Percentiles rank a stretch among this genome's conserved stretches.
Evolutionary conservation across 2,888 invertebrate genomes (phyloP).

Genomic region (Apodemia hepburni): DNA sequence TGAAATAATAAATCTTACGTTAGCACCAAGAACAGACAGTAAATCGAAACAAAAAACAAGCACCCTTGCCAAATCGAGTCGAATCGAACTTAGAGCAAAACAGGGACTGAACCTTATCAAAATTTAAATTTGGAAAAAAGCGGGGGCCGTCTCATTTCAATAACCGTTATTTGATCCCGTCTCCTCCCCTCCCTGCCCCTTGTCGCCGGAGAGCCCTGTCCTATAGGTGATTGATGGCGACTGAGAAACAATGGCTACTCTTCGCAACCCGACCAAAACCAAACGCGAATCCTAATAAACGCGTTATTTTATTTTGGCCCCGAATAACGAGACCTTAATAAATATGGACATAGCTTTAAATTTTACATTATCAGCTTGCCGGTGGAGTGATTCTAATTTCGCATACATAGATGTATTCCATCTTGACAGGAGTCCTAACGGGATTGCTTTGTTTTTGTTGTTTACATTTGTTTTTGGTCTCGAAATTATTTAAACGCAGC

Average conservation of each 20-base stretch:
- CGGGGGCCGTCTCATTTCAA: slow-evolving; percentile 77
- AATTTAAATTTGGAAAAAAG: slow-evolving; percentile 79
- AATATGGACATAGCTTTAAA: slow-evolving; percentile 33
- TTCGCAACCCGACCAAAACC: slow-evolving; percentile 53
- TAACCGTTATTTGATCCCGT: slow-evolving; percentile 73
- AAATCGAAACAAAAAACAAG: slow-evolving; percentile 61
- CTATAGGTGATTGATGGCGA: slow-evolving; percentile 74
- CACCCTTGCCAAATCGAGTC: slow-evolving; percentile 60
- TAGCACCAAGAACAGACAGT: slow-evolving; percentile 53
- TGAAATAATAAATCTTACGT: slow-evolving; percentile 41
- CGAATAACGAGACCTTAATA: slow-evolving; percentile 70
- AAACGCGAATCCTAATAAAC: slow-evolving; percentile 75
- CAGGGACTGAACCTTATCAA: slow-evolving; percentile 77
- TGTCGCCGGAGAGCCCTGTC: slow-evolving; percentile 38
- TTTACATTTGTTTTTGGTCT: background rate
- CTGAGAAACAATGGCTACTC: slow-evolving; percentile 73
- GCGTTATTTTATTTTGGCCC: slow-evolving; percentile 74
- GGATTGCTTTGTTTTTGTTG: slow-evolving; percentile 3
- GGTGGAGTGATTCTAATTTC: slow-evolving; percentile 1
- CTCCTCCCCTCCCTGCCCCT: slow-evolving; percentile 36
- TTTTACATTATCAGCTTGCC: slow-evolving; percentile 3
- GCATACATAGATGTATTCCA: slow-evolving; percentile 2
- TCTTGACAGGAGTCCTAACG: background rate
- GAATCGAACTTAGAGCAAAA: slow-evolving; percentile 65
- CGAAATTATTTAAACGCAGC: background rate